Evolutionary conservation across 2,797 vertebrate species (phyloP).

Genomic region (Onychomys leucogaster): DNA sequence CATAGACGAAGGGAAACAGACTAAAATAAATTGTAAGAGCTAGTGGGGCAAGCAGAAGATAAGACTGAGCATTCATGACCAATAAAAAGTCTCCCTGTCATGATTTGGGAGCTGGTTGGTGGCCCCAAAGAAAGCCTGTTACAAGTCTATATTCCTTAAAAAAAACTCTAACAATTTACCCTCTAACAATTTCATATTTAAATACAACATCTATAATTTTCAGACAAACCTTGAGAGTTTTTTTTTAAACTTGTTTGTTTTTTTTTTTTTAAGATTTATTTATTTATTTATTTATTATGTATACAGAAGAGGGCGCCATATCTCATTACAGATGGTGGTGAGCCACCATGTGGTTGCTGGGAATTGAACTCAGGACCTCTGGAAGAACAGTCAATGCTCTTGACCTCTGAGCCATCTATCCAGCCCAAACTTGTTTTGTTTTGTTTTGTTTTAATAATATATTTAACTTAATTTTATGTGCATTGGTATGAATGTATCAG

Average conservation of each 20-base stretch:
- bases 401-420: no score
- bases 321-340: no score
- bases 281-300: no score
- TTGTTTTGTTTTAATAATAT: no score
- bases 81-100: neutral
- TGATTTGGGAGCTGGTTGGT: neutral
- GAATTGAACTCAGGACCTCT: no score
- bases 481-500: no score
- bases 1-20: neutral
- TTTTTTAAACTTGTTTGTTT: neutral
- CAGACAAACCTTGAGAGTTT: neutral
- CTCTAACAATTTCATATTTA: conserved; percentile 37
- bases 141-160: conserved; percentile 50
- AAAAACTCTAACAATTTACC: conserved; percentile 38
- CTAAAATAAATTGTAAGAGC: neutral
- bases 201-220: conserved; percentile 33
- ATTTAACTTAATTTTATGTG: no score
- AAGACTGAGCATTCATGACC: neutral
- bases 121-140: neutral
- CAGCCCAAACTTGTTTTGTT: no score
- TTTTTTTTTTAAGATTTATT: no score
- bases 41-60: neutral
- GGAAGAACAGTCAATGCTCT: no score
- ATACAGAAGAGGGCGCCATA: no score
- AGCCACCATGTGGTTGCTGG: no score